phyloP scores from a whole-genome alignment of 2,113 vertebrate species.

The Oenanthe melanoleuca region DNA sequence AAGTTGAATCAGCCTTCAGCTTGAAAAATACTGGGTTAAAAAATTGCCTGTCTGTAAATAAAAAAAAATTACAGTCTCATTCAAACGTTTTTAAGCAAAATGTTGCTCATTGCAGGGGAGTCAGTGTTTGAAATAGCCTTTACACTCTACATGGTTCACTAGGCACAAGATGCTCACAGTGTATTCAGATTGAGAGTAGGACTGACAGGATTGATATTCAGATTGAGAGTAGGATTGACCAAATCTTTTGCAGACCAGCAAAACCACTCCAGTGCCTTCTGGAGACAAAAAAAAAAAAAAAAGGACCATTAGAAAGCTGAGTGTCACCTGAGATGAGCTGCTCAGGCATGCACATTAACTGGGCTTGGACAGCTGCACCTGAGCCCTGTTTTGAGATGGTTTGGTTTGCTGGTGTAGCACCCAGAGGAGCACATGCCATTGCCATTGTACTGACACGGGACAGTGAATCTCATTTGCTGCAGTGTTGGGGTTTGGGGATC shows the following conservation, averaged over 20 bases:
- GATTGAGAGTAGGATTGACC: background rate
- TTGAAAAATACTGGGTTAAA: background rate
- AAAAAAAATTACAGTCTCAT: background rate
- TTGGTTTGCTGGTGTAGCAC: background rate
- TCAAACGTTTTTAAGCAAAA: background rate
- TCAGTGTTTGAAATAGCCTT: background rate
- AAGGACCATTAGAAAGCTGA: background rate
- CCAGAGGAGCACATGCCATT: fast-evolving
- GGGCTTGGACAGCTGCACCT: fast-evolving
- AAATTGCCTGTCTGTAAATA: background rate
- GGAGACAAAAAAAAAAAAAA: background rate
- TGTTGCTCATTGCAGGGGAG: background rate
- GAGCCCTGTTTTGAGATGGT: fast-evolving
- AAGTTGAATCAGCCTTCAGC: background rate
- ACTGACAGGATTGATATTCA: background rate
- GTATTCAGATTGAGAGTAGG: background rate
- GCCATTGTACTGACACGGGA: fast-evolving
- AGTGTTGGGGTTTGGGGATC: background rate
- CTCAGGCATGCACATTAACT: background rate
- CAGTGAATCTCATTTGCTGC: background rate
- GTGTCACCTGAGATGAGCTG: background rate
- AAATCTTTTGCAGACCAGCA: background rate
- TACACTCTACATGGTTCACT: fast-evolving
- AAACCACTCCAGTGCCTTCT: background rate
- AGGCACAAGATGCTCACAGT: background rate